Base-by-base conservation (phyloP, 2,113 vertebrate species). In the Hiodon tergisus region DNA sequence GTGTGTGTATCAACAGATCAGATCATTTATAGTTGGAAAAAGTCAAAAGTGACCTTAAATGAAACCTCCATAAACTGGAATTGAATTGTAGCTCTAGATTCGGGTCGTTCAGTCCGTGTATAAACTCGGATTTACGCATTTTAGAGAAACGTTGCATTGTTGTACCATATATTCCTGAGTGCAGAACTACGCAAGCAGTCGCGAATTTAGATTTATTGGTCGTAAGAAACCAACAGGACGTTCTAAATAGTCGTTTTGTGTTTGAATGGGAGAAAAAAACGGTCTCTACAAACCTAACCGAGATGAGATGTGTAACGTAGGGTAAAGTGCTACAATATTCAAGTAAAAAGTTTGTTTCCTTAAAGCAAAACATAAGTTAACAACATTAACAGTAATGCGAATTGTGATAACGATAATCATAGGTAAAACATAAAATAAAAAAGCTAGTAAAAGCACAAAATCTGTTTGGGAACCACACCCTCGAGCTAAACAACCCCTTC, bases 131-230 rank as follows among this genome's bases (percentile, higher is more conserved):
- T 71, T 63, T 51, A 53, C 51, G 62, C 47, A 61, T 53, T 59
- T 69, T 59, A 6, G 59, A 66, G 51, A 75, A 58, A 75, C 59
- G 53, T 63, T 76, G 67, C 48, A 62, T 52, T 63, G 17, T 51
- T 17, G 61, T 76, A 58, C 72, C 46, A 48, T 77, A 72, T 54
- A 77, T 80, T 80, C 75, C 78, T 80, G 78, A 80, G 78, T 69
- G 53, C 78, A 74, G 75, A 80, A 80, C 75, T 74, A 79, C 67
- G 62, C 66, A 73, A 77, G 78, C 78, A 80, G 75, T 80, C 72
- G 61, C 58, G 73, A 52, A 71, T 69, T 55, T 17, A 31, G 31
- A 31, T 31, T 31, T 31, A 31, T 2, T 31, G 31, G 31, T 31
- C 2, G 31, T 77, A 66, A 77, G 59, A 66, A 76, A 59, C 67